A percentile compares a stretch with the other conserved stretches of the same genome.
Conservation (phyloP, 2,113 vertebrate genomes). For the Dolichallabes microphthalmus region DNA sequence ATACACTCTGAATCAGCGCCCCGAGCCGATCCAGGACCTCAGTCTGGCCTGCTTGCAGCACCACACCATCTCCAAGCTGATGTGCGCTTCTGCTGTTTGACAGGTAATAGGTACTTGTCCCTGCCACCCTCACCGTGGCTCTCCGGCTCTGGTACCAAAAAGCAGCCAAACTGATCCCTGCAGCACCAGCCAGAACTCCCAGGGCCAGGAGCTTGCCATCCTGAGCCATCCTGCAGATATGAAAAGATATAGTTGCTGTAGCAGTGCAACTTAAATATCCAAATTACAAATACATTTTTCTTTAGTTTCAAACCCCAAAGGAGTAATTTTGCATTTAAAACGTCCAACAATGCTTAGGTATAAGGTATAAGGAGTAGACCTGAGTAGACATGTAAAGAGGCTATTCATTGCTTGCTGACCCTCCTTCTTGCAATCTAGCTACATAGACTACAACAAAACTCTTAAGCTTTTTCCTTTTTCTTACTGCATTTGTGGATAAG, state of each 20-base stretch:
- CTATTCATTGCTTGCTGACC: too few relatives aligned
- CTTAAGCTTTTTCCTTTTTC: too few relatives aligned
- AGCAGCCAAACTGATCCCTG: slow-evolving; percentile 81
- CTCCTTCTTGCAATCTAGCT: not conserved
- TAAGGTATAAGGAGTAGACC: not conserved
- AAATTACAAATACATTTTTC: not conserved
- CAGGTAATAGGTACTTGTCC: slow-evolving; percentile 28
- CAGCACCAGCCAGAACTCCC: slow-evolving; percentile 83
- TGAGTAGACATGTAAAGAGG: not conserved
- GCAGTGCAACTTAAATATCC: not conserved
- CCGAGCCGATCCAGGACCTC: slow-evolving; percentile 87
- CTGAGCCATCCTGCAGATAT: slow-evolving; percentile 76
- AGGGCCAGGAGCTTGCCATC: slow-evolving; percentile 80
- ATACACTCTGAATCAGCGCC: slow-evolving; percentile 80
- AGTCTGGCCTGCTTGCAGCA: slow-evolving; percentile 69
- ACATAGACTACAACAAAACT: not conserved
- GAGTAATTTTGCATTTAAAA: not conserved
- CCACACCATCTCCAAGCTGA: slow-evolving; percentile 43
- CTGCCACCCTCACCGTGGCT: not conserved
- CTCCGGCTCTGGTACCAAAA: slow-evolving; percentile 75
- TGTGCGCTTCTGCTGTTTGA: slow-evolving; percentile 52
- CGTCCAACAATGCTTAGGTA: not conserved
- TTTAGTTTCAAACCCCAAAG: not conserved
- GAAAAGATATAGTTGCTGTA: not conserved
- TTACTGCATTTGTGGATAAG: not conserved